Percentiles rank a stretch among this genome's conserved stretches.
Evolutionary conservation across 2,888 invertebrate genomes (phyloP).

Genomic region (Megamerina dolium): DNA sequence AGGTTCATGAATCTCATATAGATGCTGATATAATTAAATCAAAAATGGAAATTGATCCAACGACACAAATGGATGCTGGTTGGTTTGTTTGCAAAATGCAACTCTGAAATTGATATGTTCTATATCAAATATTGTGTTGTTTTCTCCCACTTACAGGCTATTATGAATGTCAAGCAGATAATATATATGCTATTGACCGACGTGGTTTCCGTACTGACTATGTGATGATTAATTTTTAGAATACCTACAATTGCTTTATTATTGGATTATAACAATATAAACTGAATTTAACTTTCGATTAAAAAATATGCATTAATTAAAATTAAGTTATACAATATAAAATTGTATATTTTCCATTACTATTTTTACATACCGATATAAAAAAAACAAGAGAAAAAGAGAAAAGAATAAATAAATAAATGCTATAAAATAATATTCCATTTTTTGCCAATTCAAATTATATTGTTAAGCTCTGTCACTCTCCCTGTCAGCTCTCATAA

Average conservation of each 20-base stretch:
- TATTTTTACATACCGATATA: conserved; percentile 18
- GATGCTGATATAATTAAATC: conserved; percentile 78
- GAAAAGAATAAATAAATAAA: too few species aligned
- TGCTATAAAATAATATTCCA: too few species aligned
- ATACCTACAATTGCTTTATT: neutral
- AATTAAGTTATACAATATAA: neutral
- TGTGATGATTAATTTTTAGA: conserved; percentile 48
- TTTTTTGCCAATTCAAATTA: too few species aligned
- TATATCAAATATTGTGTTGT: neutral
- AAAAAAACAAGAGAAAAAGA: too few species aligned
- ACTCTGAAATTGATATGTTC: neutral
- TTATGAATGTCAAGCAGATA: conserved; percentile 89
- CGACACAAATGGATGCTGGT: conserved; percentile 92
- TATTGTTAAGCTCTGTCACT: too few species aligned
- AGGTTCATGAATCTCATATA: conserved; percentile 85
- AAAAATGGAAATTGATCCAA: conserved; percentile 90
- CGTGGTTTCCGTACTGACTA: conserved; percentile 87
- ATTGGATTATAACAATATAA: neutral
- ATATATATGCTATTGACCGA: conserved; percentile 85
- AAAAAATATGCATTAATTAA: too few species aligned
- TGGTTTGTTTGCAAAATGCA: too few species aligned
- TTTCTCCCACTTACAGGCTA: conserved; percentile 45
- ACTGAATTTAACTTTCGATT: conserved; percentile 11
- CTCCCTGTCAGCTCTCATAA: too few species aligned
- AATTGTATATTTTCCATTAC: conserved; percentile 1